phyloP scores from a whole-genome alignment of 2,888 invertebrate genomes.

The Prenolepis imparis region DNA sequence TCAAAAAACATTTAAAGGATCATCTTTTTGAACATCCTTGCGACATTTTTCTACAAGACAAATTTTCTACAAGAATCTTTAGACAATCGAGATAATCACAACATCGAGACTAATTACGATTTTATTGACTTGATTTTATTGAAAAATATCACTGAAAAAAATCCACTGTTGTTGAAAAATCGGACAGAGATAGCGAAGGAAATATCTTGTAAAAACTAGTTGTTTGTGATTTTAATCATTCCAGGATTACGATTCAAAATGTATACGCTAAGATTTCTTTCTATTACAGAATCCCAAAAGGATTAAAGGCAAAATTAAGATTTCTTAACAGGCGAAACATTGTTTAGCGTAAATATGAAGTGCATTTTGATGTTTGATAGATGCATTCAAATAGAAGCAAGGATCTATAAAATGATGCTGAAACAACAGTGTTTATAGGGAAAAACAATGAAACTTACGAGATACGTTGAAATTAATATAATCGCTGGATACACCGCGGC shows the following conservation, averaged over 20 bases:
- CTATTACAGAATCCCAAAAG: not conserved
- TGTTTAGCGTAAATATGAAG: slow-evolving; percentile 20
- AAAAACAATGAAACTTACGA: slow-evolving; percentile 88
- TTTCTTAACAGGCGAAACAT: slow-evolving; percentile 36
- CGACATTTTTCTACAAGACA: too few species aligned
- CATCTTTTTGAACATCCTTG: not conserved
- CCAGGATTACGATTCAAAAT: not conserved
- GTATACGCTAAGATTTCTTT: not conserved
- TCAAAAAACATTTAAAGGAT: not conserved
- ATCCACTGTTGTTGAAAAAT: slow-evolving; percentile 11
- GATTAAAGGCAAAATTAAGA: slow-evolving; percentile 33
- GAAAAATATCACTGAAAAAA: too few species aligned
- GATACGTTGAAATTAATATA: slow-evolving; percentile 92
- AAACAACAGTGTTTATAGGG: slow-evolving; percentile 2
- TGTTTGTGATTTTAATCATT: slow-evolving; percentile 14
- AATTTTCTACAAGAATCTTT: too few species aligned
- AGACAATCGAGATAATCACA: too few species aligned
- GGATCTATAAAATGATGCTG: slow-evolving; percentile 33
- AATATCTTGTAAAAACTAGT: slow-evolving; percentile 16
- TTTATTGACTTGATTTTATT: too few species aligned
- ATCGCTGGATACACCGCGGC: slow-evolving; percentile 88
- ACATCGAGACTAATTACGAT: too few species aligned
- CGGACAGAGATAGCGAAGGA: slow-evolving; percentile 17
- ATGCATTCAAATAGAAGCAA: slow-evolving; percentile 41
- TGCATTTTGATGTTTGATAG: slow-evolving; percentile 17